Base-by-base conservation (phyloP, 2,888 invertebrate species). In the Sepiola atlantica region DNA sequence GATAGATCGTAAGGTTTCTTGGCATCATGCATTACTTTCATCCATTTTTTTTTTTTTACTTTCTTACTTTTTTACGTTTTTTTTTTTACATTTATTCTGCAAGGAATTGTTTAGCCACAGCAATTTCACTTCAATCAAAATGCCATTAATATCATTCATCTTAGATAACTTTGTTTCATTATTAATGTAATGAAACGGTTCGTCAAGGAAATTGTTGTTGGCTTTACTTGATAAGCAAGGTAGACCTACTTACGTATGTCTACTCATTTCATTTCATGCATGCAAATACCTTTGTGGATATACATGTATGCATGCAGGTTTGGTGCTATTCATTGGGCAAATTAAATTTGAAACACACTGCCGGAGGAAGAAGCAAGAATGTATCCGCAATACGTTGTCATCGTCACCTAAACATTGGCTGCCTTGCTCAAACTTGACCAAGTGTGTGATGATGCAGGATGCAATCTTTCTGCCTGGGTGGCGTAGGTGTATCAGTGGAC, bases 201-300 rank as follows among this genome's bases (percentile, higher is more conserved):
- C 77, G 28, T 77, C n/a, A 77, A 77, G 77, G 77, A 77, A 77
- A 77, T 77, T 77, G 77, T 61, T 61, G 77, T n/a, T 77, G n/a
- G 18, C n/a, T 77, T 77, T 61, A 12, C 61, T 28, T 61, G 24
- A 61, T 61, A 12, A 1, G 28, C 61, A 28, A 61, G 6, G 24
- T 61, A 28, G 61, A 61, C 28, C 24, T 24, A 28, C 24, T 61
- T 12, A 28, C 8, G 10, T 61, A 28, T 20, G 24, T 61, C 0
- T 3, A 61, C 28, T 61, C 61, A 61, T 61, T 28, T 61, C 61
- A 61, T 28, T 21, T n/a, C n/a, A n/a, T 45, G 45, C 6, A 10
- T 61, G 28, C 61, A 61, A 61, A 61, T 28, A 28, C 28, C 1
- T 28, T 28, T 61, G 28, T n/a, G n/a, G n/a, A n/a, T n/a, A n/a